Conservation (phyloP, 2,113 vertebrate genomes). For the Takifugu bimaculatus region DNA sequence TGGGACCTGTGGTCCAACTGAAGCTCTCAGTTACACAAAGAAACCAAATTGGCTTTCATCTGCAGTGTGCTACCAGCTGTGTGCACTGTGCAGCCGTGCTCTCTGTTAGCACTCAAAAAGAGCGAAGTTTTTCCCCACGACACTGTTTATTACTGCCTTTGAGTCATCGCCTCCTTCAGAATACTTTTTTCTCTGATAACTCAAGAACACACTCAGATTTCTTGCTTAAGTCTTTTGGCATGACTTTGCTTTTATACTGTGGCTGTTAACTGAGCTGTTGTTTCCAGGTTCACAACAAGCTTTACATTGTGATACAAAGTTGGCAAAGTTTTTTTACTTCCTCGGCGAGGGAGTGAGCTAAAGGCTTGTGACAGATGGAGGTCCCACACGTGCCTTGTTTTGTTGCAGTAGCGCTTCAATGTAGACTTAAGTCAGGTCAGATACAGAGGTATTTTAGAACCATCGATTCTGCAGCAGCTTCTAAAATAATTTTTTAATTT, state of each 20-base stretch:
- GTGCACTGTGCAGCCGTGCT: constrained; percentile 39
- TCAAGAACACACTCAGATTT: constrained; percentile 18
- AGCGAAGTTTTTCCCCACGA: constrained; percentile 41
- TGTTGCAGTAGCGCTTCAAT: too few species aligned
- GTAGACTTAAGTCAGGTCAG: too few species aligned
- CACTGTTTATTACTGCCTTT: constrained; percentile 48
- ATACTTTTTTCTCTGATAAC: constrained; percentile 16
- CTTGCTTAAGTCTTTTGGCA: constrained; percentile 23
- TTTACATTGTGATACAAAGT: constrained; percentile 10
- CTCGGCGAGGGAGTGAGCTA: constrained; percentile 20
- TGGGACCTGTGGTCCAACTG: constrained; percentile 61
- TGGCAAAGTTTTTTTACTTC: neutral
- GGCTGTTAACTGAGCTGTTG: neutral
- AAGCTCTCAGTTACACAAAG: constrained; percentile 68
- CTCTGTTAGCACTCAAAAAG: constrained; percentile 18
- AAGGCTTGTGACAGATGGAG: constrained; percentile 32
- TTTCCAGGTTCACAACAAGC: neutral
- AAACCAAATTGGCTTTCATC: constrained; percentile 67
- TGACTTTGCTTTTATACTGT: constrained; percentile 20
- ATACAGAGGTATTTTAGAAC: too few species aligned
- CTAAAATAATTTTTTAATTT: too few species aligned
- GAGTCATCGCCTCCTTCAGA: constrained; percentile 25
- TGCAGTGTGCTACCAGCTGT: constrained; percentile 59
- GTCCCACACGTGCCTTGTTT: too few species aligned
- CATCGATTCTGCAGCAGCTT: too few species aligned